A percentile compares a stretch with the other conserved stretches of the same genome.
phyloP scores from a whole-genome alignment of 2,888 invertebrate genomes.

The Melinopterus prodromus region DNA sequence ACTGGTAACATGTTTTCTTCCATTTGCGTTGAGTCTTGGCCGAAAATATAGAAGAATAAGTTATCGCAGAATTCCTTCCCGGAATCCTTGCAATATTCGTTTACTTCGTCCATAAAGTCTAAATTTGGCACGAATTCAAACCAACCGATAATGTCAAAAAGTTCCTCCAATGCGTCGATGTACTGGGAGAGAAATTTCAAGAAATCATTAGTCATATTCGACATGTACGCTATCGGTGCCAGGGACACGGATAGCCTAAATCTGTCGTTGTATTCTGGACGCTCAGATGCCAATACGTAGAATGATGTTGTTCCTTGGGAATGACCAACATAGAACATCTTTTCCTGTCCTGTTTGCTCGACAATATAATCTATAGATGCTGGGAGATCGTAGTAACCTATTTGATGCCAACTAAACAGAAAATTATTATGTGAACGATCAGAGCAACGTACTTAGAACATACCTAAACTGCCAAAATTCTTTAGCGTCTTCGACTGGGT shows the following conservation, averaged over 20 bases:
- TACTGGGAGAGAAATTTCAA: conserved; percentile 49
- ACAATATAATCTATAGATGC: conserved; percentile 77
- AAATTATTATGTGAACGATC: neutral
- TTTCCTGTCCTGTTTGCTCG: conserved; percentile 63
- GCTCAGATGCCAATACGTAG: conserved; percentile 67
- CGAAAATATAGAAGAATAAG: conserved; percentile 71
- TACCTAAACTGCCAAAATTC: conserved; percentile 67
- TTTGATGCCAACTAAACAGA: conserved; percentile 72
- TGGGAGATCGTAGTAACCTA: conserved; percentile 78
- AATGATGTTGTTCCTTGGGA: conserved; percentile 72
- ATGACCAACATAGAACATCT: conserved; percentile 76
- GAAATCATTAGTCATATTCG: conserved; percentile 62
- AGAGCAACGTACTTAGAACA: neutral
- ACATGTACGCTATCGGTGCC: conserved; percentile 68
- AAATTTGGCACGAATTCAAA: conserved; percentile 71
- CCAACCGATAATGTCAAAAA: conserved; percentile 62
- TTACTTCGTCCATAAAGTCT: conserved; percentile 62
- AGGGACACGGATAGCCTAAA: conserved; percentile 67
- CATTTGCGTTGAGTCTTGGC: conserved; percentile 67
- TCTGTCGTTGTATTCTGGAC: conserved; percentile 68
- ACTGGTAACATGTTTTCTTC: conserved; percentile 51
- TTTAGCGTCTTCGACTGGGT: conserved; percentile 56
- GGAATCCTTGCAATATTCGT: conserved; percentile 65
- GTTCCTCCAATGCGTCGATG: conserved; percentile 25
- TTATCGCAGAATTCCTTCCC: conserved; percentile 71